Evolutionary conservation across 1,140 invertebrate species (phyloP).

Genomic region (Scaptomyza hsui): DNA sequence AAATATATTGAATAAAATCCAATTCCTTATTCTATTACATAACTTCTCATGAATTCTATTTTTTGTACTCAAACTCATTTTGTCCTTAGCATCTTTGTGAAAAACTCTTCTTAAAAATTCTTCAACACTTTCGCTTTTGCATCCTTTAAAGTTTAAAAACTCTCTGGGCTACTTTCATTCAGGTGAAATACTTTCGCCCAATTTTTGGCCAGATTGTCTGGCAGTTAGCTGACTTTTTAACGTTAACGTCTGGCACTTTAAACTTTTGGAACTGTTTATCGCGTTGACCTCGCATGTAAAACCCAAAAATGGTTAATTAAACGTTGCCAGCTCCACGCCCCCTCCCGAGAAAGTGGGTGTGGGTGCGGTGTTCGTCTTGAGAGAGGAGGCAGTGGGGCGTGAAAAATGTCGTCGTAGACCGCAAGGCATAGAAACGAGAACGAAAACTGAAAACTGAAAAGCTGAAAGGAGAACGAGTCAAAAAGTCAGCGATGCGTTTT

Average conservation of each 20-base stretch:
- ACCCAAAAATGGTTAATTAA: conserved; percentile 65
- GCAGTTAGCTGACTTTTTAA: neutral
- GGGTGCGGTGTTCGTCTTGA: conserved; percentile 17
- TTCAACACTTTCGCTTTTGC: neutral
- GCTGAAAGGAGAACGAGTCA: conserved; percentile 37
- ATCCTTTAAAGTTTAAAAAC: neutral
- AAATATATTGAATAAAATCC: no score
- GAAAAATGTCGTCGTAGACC: conserved; percentile 59
- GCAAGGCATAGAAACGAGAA: conserved; percentile 19
- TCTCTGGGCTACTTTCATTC: neutral
- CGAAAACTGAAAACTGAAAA: no score
- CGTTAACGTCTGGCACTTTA: conserved; percentile 20
- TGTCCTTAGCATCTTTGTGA: neutral
- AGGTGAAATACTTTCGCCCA: neutral
- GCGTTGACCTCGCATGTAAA: conserved; percentile 3
- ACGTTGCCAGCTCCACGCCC: conserved; percentile 55
- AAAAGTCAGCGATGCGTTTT: conserved; percentile 65
- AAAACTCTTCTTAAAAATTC: neutral
- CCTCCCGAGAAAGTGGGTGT: conserved; percentile 43
- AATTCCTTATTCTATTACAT: no score
- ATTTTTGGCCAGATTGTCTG: neutral
- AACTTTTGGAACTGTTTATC: conserved; percentile 30
- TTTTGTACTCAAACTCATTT: no score
- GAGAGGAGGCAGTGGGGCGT: conserved; percentile 51
- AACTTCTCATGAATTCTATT: no score